phyloP scores from a whole-genome alignment of 1,140 invertebrate species.

The Hyles vespertilio region DNA sequence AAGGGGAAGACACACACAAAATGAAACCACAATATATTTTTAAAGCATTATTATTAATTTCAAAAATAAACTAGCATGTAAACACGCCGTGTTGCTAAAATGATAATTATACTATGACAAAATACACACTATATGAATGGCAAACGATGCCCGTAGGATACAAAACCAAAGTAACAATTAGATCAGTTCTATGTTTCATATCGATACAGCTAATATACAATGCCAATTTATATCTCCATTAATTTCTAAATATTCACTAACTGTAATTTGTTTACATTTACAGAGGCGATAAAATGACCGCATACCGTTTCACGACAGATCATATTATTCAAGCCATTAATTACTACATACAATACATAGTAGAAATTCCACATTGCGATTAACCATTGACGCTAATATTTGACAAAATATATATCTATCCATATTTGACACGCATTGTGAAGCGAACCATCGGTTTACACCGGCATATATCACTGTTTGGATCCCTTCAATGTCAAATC shows the following conservation, averaged over 20 bases:
- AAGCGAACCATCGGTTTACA: no score
- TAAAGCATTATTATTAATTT: slow-evolving; percentile 70
- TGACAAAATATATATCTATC: no score
- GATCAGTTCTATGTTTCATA: slow-evolving; percentile 38
- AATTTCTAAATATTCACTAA: slow-evolving; percentile 51
- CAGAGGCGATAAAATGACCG: not conserved
- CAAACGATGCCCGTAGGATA: slow-evolving; percentile 34
- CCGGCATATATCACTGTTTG: no score
- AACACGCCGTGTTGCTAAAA: slow-evolving; percentile 61
- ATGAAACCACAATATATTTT: slow-evolving; percentile 30
- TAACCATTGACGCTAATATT: no score
- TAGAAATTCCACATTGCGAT: no score
- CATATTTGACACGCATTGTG: no score
- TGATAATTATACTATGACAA: slow-evolving; percentile 61
- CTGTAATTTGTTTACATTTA: slow-evolving; percentile 38
- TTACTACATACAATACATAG: no score
- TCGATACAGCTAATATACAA: slow-evolving; percentile 27
- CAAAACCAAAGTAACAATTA: slow-evolving; percentile 17
- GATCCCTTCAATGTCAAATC: no score
- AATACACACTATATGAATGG: slow-evolving; percentile 51
- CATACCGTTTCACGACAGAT: not conserved
- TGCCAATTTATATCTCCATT: slow-evolving; percentile 36
- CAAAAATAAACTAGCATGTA: slow-evolving; percentile 70
- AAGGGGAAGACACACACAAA: no score
- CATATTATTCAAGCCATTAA: not conserved